phyloP scores from a whole-genome alignment of 2,888 invertebrate genomes.

The Corbicula japonica region DNA sequence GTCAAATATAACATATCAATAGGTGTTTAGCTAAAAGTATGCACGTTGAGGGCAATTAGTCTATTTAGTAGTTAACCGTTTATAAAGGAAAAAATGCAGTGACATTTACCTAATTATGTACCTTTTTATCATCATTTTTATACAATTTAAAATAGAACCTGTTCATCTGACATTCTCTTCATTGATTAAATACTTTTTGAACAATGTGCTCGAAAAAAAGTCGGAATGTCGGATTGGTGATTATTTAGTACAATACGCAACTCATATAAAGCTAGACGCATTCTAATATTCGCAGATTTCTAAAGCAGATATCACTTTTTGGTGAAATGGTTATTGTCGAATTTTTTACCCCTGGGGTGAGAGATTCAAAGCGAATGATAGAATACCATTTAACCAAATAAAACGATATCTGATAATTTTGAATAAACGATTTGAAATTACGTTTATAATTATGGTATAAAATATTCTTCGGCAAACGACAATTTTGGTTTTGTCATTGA shows the following conservation, averaged over 20 bases:
- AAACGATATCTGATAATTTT: conserved; percentile 19
- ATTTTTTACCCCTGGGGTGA: conserved; percentile 41
- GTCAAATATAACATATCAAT: too few relatives aligned
- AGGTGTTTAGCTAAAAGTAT: too few relatives aligned
- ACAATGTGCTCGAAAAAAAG: conserved; percentile 6
- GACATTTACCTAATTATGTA: too few relatives aligned
- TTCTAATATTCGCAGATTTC: conserved; percentile 10
- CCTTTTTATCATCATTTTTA: too few relatives aligned
- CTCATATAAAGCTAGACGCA: not conserved
- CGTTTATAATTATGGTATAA: conserved; percentile 1
- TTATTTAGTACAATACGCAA: conserved; percentile 9
- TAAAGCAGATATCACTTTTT: conserved; percentile 15
- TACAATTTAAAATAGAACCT: too few relatives aligned
- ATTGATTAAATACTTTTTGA: conserved; percentile 18
- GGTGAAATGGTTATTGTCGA: conserved; percentile 13
- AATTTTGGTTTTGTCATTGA: not conserved
- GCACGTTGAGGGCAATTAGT: too few relatives aligned
- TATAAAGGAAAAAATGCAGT: too few relatives aligned
- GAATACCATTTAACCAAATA: conserved; percentile 38
- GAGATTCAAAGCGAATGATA: conserved; percentile 18
- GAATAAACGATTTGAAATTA: not conserved
- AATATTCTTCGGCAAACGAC: not conserved
- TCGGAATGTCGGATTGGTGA: not conserved
- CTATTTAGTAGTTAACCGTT: too few relatives aligned
- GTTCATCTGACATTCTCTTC: not conserved